These are phyloP conservation scores for Zophobas atratus DNA, from an alignment of 1,140 invertebrate species.

Conservation along the genomic window DNA sequence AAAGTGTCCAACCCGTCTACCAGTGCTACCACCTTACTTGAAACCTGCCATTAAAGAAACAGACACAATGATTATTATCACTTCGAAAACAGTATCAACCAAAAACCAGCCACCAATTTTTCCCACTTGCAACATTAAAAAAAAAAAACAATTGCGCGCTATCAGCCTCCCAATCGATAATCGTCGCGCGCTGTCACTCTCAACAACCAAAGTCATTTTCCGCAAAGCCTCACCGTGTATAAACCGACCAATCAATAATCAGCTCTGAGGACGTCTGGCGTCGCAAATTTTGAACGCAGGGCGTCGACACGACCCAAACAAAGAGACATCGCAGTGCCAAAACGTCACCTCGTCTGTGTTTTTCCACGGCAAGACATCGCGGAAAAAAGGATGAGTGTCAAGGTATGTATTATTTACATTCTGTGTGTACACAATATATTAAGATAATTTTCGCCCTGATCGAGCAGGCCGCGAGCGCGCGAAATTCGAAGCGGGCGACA, in stretches of 20 bases:
- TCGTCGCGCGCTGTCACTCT: slow-evolving; percentile 14
- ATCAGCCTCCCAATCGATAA: slow-evolving; percentile 2
- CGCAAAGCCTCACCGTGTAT: slow-evolving; percentile 11
- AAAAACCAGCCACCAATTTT: no score
- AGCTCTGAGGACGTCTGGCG: slow-evolving; percentile 44
- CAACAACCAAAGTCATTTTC: slow-evolving; percentile 10
- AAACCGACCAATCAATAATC: slow-evolving; percentile 49
- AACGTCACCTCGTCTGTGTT: background rate
- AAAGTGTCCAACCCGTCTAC: no score
- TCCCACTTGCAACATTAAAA: no score
- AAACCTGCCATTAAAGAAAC: no score
- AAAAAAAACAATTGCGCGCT: no score
- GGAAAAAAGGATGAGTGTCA: slow-evolving; percentile 27
- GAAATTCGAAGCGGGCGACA: no score
- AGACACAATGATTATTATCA: no score
- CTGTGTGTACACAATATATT: background rate
- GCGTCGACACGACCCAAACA: slow-evolving; percentile 39
- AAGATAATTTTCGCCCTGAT: background rate
- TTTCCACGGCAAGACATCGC: background rate
- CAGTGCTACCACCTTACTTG: no score
- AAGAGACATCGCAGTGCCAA: background rate
- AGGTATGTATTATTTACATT: slow-evolving; percentile 28
- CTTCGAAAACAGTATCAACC: no score
- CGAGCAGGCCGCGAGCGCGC: background rate
- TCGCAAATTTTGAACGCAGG: slow-evolving; percentile 46